These are phyloP conservation scores for Eremophila alpestris DNA, from an alignment of 2,797 vertebrate species.

Conservation along the genomic window DNA sequence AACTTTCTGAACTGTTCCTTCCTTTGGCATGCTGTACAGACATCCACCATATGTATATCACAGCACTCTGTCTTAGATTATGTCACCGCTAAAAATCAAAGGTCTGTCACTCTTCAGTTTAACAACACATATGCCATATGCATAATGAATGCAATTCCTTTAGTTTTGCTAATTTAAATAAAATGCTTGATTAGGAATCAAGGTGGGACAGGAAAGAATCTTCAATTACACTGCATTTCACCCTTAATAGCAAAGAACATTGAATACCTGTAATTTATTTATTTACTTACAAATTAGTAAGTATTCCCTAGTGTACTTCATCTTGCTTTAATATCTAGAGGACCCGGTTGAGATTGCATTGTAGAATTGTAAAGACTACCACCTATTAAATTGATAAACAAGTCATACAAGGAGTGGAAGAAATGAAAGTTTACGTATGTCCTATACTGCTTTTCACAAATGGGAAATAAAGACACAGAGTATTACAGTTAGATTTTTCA, in stretches of 20 bases:
- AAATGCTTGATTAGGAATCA: not conserved
- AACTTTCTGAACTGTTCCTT: conserved; percentile 34
- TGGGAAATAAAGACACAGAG: not conserved
- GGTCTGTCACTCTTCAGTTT: conserved; percentile 38
- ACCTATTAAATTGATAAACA: not conserved
- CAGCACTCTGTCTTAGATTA: not conserved
- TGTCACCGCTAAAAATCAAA: conserved; percentile 33
- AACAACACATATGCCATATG: not conserved
- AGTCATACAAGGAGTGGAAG: not conserved
- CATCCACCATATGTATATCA: conserved; percentile 22
- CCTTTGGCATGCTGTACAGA: not conserved
- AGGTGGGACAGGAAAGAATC: not conserved
- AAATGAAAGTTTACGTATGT: not conserved
- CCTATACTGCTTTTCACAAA: not conserved
- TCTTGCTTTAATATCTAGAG: not conserved
- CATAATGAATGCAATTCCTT: not conserved
- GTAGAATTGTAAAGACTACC: not conserved
- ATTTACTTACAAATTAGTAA: not conserved
- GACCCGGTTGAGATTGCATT: not conserved
- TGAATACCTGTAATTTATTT: not conserved
- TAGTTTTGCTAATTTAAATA: not conserved
- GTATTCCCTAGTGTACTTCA: not conserved
- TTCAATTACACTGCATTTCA: not conserved
- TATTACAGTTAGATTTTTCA: not conserved
- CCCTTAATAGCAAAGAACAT: not conserved